Conservation (phyloP, 2,888 invertebrate genomes). For the Tinea trinotella region DNA sequence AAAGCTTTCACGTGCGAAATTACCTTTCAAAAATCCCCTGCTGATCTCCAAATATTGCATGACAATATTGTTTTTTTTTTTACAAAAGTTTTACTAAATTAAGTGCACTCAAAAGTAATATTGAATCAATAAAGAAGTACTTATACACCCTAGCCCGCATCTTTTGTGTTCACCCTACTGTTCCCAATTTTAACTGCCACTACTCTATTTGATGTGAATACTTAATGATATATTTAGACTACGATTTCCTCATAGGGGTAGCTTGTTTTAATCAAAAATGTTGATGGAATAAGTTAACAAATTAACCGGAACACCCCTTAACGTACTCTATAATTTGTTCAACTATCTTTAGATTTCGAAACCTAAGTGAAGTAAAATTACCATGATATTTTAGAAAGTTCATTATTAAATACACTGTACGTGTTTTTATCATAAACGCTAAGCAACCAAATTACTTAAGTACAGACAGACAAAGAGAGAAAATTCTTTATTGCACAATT, state of each 20-base stretch:
- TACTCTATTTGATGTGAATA: conserved; percentile 12
- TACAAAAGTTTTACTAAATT: neutral
- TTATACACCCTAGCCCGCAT: conserved; percentile 16
- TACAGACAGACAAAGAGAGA: too few relatives aligned
- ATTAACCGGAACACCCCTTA: neutral
- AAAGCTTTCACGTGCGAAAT: too few relatives aligned
- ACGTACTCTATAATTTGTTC: neutral
- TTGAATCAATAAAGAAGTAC: neutral
- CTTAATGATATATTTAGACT: conserved; percentile 14
- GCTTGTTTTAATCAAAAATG: conserved; percentile 3
- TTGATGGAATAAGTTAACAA: neutral
- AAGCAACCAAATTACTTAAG: too few relatives aligned
- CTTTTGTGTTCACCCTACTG: conserved; percentile 5
- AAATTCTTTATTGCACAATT: too few relatives aligned
- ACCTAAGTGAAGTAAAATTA: too few relatives aligned
- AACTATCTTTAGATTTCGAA: too few relatives aligned
- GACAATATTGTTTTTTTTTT: conserved; percentile 1
- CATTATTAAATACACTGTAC: too few relatives aligned
- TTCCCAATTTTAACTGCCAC: conserved; percentile 1
- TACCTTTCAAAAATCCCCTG: neutral
- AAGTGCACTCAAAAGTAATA: neutral
- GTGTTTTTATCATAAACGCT: too few relatives aligned
- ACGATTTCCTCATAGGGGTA: conserved; percentile 19
- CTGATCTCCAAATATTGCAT: conserved; percentile 1
- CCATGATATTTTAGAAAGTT: too few relatives aligned